These are phyloP conservation scores for Ochropacha duplaris DNA, from an alignment of 2,888 invertebrate genomes.

Conservation along the genomic window DNA sequence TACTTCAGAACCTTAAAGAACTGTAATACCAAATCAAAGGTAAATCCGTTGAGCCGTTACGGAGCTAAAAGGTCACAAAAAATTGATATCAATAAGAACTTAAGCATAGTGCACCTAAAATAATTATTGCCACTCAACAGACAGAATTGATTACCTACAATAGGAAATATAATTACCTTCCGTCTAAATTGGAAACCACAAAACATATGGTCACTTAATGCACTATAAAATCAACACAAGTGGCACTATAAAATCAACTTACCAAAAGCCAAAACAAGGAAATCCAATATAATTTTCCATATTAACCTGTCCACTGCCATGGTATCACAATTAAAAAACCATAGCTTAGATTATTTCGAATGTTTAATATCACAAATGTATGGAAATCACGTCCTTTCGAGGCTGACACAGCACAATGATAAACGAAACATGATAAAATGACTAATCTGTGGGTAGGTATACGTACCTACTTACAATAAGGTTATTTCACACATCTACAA, in stretches of 20 bases:
- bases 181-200: background rate
- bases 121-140: background rate
- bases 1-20: no score
- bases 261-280: slow-evolving; percentile 58
- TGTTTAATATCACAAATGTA: slow-evolving; percentile 15
- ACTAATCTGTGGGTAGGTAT: slow-evolving; percentile 28
- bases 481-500: slow-evolving; percentile 43
- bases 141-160: background rate
- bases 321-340: slow-evolving; percentile 7
- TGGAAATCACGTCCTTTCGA: background rate
- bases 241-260: slow-evolving; percentile 31
- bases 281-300: slow-evolving; percentile 65
- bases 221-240: no score
- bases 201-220: background rate
- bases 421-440: slow-evolving; percentile 32
- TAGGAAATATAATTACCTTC: background rate
- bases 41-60: no score
- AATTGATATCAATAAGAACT: no score
- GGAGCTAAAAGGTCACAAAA: no score
- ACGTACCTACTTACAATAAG: background rate
- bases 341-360: slow-evolving; percentile 21
- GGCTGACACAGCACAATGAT: background rate
- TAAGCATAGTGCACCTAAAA: no score
- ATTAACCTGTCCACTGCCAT: slow-evolving; percentile 60
- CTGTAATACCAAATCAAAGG: no score